Conservation (phyloP, 2,888 invertebrate genomes). For the Macaria liturata region DNA sequence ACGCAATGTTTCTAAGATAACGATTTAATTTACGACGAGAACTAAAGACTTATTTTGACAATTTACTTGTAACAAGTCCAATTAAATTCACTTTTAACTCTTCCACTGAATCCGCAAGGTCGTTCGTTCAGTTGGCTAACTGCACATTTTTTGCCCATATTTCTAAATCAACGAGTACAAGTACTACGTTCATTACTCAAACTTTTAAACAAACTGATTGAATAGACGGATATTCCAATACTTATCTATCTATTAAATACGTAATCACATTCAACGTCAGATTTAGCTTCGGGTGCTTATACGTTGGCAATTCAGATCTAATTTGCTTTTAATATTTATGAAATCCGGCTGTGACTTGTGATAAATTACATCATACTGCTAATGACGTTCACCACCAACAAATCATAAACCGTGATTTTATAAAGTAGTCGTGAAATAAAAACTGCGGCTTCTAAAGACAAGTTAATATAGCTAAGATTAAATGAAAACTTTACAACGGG, state of each 20-base stretch:
- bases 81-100: conserved; percentile 17
- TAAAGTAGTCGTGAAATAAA: not conserved
- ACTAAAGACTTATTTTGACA: no score
- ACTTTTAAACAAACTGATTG: conserved; percentile 2
- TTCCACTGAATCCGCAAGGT: conserved; percentile 12
- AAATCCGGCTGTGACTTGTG: conserved; percentile 5
- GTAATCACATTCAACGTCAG: conserved; percentile 1
- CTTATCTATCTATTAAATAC: not conserved
- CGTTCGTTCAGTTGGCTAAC: conserved; percentile 15
- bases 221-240: conserved; percentile 1
- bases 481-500: conserved; percentile 42
- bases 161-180: not conserved
- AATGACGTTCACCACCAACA: conserved; percentile 6
- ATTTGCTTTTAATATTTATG: conserved; percentile 1
- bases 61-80: no score
- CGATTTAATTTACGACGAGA: not conserved
- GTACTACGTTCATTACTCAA: conserved; percentile 4
- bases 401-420: no score
- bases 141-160: conserved; percentile 14
- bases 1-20: conserved; percentile 1
- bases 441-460: conserved; percentile 4
- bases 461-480: conserved; percentile 25
- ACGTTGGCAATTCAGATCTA: not conserved
- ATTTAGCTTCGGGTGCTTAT: conserved; percentile 7
- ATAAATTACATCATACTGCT: conserved; percentile 7